Base-by-base conservation (phyloP, 64 coral and sea anemone species). In the Montipora foliosa region DNA sequence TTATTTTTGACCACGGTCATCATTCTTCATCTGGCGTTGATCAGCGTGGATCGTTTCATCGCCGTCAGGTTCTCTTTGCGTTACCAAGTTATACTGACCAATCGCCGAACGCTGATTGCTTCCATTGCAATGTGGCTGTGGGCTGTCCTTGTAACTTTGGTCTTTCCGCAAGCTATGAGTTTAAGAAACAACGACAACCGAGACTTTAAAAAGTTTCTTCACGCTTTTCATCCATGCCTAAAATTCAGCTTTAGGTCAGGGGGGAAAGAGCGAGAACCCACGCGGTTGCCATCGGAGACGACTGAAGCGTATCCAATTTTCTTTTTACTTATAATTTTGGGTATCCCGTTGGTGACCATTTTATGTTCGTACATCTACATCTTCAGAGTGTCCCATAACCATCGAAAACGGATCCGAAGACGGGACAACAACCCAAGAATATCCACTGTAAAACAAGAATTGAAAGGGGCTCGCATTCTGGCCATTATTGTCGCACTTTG, bases 21-120 rank as follows among this genome's bases (percentile, higher is more conserved):
- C 20, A 60, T 81, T 59, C 79, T 81, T 24, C 79, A 61, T 58
- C 50, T 81, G 19, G 52, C 79, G 8, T 81, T 81, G 12, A 81
- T 81, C 21, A 81, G 79, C 52, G 79, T 81, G 19, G 79, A 81
- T 6, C 79, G 79, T 29, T 55, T 81, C 52, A 81, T 81, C 12
- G 50, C 79, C 22, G 21, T 81, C 2, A 81, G 29, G 50, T 81
- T 59, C 21, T 19, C 79, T 16, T 24, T 81, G 52, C 53, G n/a
- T 2, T 81, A 81, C 8, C 53, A 59, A 19, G 20, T 21, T 19
- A 81, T 81, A 22, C 49, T 80, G 79, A 80, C 79, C n/a, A 57
- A 80, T 25, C 79, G 79, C 52, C 79, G 79, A 80, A 10, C 50
- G 17, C 19, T 57, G 52, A 22, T 80, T 8, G 49, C 52, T 80